A percentile compares a stretch with the other conserved stretches of the same genome.
Evolutionary conservation across 2,888 invertebrate species (phyloP).

Genomic region (Drosophila hamatofila): DNA sequence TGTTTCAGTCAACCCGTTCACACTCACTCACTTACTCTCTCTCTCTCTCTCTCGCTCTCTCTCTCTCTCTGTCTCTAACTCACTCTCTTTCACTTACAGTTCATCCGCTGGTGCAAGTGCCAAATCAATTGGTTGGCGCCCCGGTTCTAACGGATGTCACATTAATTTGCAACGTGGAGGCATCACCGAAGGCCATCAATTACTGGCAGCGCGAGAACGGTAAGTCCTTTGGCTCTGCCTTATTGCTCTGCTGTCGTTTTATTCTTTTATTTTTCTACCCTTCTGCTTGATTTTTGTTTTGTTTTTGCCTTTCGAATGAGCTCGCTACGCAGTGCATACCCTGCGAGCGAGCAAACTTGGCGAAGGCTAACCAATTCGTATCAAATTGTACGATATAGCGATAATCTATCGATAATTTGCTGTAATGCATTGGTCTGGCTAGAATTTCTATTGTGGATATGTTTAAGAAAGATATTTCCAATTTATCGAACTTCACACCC

Average conservation of each 20-base stretch:
- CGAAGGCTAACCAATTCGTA: too few relatives aligned
- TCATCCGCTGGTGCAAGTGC: constrained; percentile 96
- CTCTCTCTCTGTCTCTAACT: not conserved
- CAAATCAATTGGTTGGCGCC: constrained; percentile 96
- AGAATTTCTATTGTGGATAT: not conserved
- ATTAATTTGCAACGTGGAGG: constrained; percentile 94
- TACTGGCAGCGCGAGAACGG: constrained; percentile 96
- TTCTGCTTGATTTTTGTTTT: not conserved
- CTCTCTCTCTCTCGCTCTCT: not conserved
- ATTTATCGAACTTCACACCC: not conserved
- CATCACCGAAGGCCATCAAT: constrained; percentile 97
- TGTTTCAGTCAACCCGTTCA: constrained; percentile 7
- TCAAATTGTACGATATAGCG: not conserved
- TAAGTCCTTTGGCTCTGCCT: constrained; percentile 85
- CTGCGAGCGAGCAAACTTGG: not conserved
- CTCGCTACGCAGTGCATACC: constrained; percentile 12
- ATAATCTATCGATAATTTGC: not conserved
- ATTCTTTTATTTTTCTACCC: constrained; percentile 6
- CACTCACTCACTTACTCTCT: constrained; percentile 2
- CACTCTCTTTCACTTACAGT: constrained; percentile 87
- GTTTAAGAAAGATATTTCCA: too few relatives aligned
- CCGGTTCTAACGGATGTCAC: constrained; percentile 94
- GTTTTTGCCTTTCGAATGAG: constrained; percentile 13
- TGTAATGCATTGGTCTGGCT: too few relatives aligned
- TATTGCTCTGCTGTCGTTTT: constrained; percentile 29